A percentile compares a stretch with the other conserved stretches of the same genome.
Conservation (phyloP, 2,797 vertebrate genomes). For the Argentina silus region DNA sequence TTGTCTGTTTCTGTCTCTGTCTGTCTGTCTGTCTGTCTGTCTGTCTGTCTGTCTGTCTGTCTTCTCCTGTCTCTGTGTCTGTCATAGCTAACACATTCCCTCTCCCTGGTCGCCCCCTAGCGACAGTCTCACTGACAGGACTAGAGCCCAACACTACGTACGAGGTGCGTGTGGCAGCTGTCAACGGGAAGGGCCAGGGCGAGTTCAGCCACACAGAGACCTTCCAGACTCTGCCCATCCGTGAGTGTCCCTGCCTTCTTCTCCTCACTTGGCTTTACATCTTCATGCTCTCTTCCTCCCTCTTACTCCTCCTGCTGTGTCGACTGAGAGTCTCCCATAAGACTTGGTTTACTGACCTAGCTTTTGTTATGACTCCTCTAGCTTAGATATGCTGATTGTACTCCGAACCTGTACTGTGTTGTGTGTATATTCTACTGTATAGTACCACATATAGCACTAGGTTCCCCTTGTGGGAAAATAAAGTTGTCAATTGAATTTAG, state of each 20-base stretch:
- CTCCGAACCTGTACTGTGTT: too few species aligned
- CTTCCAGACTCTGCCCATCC: constrained; percentile 96
- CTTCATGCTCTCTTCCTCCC: too few species aligned
- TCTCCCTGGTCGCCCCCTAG: constrained; percentile 62
- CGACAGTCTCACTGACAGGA: constrained; percentile 88
- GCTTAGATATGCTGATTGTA: too few species aligned
- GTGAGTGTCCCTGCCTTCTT: constrained; percentile 78
- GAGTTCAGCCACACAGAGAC: constrained; percentile 93
- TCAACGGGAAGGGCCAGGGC: constrained; percentile 97
- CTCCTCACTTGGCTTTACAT: too few species aligned
- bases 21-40: background rate
- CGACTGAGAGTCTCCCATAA: too few species aligned
- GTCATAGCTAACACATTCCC: background rate
- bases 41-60: background rate
- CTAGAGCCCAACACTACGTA: constrained; percentile 98
- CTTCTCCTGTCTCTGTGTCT: background rate
- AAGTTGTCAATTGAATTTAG: too few species aligned
- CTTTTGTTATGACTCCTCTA: too few species aligned
- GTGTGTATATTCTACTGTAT: too few species aligned
- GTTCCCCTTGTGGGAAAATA: too few species aligned
- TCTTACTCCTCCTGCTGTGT: too few species aligned
- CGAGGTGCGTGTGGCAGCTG: constrained; percentile 92
- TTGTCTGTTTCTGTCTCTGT: background rate
- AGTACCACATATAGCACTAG: too few species aligned
- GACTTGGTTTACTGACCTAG: too few species aligned